Evolutionary conservation across 2,797 vertebrate genomes (phyloP).

Genomic region (Acipenser ruthenus): DNA sequence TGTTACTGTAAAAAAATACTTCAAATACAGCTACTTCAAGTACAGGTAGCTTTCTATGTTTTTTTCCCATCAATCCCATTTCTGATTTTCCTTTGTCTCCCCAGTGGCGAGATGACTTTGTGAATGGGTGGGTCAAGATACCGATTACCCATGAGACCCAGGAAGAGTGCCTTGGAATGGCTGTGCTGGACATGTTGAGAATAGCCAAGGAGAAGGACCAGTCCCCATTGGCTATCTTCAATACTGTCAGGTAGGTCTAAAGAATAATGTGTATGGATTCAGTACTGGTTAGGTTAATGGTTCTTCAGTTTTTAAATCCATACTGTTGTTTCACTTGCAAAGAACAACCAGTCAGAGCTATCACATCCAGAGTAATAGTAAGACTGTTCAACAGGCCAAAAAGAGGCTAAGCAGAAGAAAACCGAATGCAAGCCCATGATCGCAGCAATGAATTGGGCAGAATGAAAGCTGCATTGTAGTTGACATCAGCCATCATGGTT

Average conservation of each 20-base stretch:
- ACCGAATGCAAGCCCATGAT: too few relatives aligned
- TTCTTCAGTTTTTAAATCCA: not conserved
- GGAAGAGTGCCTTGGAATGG: conserved; percentile 95
- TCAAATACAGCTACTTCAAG: too few relatives aligned
- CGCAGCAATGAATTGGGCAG: too few relatives aligned
- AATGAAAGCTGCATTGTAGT: too few relatives aligned
- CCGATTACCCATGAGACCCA: conserved; percentile 84
- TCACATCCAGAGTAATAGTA: too few relatives aligned
- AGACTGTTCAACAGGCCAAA: too few relatives aligned
- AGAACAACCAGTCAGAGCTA: too few relatives aligned
- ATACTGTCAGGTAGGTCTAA: conserved; percentile 69
- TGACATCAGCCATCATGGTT: too few relatives aligned
- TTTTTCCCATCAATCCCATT: not conserved
- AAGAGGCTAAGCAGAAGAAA: too few relatives aligned
- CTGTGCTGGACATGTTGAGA: conserved; percentile 94
- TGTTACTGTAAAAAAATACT: too few relatives aligned
- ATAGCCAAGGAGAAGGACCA: conserved; percentile 80
- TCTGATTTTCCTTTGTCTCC: not conserved
- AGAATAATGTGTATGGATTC: not conserved
- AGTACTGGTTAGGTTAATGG: not conserved
- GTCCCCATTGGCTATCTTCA: conserved; percentile 80
- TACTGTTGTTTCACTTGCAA: not conserved
- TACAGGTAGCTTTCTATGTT: not conserved
- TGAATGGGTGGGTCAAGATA: conserved; percentile 70
- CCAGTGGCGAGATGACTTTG: conserved; percentile 88